A percentile compares a stretch with the other conserved stretches of the same genome.
These are phyloP conservation scores for Heliconius melpomene DNA, from an alignment of 1,140 invertebrate genomes.

Conservation along the genomic window DNA sequence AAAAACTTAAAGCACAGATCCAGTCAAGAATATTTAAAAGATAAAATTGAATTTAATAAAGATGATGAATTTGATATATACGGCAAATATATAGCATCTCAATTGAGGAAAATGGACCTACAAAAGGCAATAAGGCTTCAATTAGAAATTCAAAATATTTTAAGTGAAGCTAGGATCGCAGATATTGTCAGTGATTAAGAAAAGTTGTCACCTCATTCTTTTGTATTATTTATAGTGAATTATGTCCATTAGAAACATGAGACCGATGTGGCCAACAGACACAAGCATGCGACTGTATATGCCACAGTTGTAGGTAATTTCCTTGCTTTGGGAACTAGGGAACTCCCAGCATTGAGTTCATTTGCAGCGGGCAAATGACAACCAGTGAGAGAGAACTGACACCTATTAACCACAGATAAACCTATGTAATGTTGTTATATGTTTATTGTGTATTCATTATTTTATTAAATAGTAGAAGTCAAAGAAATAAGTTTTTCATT, in stretches of 20 bases:
- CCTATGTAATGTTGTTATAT: too few relatives aligned
- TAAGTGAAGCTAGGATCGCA: slow-evolving; percentile 62
- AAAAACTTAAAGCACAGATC: slow-evolving; percentile 59
- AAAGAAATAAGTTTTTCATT: too few relatives aligned
- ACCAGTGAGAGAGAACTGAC: too few relatives aligned
- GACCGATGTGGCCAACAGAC: too few relatives aligned
- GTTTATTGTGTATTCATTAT: too few relatives aligned
- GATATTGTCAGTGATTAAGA: slow-evolving; percentile 44
- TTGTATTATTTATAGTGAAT: not conserved
- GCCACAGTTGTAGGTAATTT: too few relatives aligned
- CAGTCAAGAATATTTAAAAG: slow-evolving; percentile 30
- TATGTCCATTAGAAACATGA: not conserved
- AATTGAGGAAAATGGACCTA: slow-evolving; percentile 63
- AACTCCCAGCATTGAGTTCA: too few relatives aligned
- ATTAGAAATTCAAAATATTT: slow-evolving; percentile 63
- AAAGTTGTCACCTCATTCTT: not conserved
- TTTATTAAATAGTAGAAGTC: too few relatives aligned
- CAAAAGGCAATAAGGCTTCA: slow-evolving; percentile 60
- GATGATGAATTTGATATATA: slow-evolving; percentile 76
- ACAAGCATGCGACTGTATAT: too few relatives aligned
- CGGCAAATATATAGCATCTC: slow-evolving; percentile 65
- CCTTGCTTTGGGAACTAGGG: too few relatives aligned
- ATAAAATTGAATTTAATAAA: slow-evolving; percentile 35
- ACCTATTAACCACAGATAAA: too few relatives aligned
- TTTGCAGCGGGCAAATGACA: too few relatives aligned